Percentiles rank a stretch among this genome's conserved stretches.
phyloP scores from a whole-genome alignment of 2,113 vertebrate species.

The Hucho hucho region DNA sequence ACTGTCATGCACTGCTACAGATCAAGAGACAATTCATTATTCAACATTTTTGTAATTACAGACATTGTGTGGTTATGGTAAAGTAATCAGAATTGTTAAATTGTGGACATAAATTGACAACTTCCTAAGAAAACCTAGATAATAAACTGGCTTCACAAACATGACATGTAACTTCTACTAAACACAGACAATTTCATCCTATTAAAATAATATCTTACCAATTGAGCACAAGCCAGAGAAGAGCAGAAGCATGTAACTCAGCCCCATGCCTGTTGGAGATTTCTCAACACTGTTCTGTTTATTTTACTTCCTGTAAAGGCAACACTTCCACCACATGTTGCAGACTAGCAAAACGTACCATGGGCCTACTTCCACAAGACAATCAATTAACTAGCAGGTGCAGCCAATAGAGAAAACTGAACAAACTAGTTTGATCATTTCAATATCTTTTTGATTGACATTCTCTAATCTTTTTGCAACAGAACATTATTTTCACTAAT shows the following conservation, averaged over 20 bases:
- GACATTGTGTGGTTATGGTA: neutral
- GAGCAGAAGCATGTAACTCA: constrained; percentile 17
- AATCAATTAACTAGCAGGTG: constrained; percentile 13
- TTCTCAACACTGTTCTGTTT: neutral
- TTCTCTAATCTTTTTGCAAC: neutral
- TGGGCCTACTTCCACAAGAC: neutral
- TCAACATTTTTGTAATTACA: neutral
- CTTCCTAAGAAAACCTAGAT: neutral
- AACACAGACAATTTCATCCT: neutral
- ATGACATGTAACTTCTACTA: neutral
- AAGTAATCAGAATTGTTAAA: too few species aligned
- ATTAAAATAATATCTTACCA: constrained; percentile 38
- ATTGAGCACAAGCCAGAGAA: constrained; percentile 20
- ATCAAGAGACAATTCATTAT: neutral
- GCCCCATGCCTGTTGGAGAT: constrained; percentile 33
- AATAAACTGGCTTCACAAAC: neutral
- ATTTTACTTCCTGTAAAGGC: constrained; percentile 43
- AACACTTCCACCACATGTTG: constrained; percentile 45
- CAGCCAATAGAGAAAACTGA: neutral
- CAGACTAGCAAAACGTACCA: constrained; percentile 7
- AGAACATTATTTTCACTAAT: too few species aligned
- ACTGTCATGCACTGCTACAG: too few species aligned
- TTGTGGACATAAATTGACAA: too few species aligned
- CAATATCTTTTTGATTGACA: neutral
- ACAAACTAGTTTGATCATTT: neutral